phyloP scores from a whole-genome alignment of 2,113 vertebrate species.

The Anseranas semipalmata region DNA sequence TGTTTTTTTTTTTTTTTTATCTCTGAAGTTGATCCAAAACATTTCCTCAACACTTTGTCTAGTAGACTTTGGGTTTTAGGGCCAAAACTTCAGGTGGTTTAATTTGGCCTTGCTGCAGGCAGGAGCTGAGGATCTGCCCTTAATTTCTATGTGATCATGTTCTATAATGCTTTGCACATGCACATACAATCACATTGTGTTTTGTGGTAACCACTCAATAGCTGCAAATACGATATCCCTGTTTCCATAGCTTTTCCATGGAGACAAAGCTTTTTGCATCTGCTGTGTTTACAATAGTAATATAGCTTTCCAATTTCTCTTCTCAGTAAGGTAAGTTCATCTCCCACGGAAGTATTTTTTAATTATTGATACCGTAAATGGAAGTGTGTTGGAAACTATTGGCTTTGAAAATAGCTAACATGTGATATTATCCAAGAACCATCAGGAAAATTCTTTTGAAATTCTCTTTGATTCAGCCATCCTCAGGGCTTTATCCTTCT shows the following conservation, averaged over 20 bases:
- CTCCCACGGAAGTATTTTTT: constrained; percentile 60
- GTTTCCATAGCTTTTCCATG: constrained; percentile 62
- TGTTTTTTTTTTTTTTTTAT: no score
- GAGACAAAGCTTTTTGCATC: constrained; percentile 62
- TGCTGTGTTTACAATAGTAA: constrained; percentile 49
- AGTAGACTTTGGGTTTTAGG: not conserved
- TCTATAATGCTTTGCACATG: not conserved
- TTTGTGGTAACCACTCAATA: constrained; percentile 25
- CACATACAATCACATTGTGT: not conserved
- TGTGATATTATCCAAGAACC: constrained; percentile 64
- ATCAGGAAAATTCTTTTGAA: constrained; percentile 70
- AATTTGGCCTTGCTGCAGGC: not conserved
- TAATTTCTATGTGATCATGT: not conserved
- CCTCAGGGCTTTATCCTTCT: constrained; percentile 62
- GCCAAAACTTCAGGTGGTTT: not conserved
- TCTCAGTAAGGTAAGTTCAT: constrained; percentile 52
- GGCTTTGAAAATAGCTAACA: constrained; percentile 71
- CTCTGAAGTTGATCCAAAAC: constrained; percentile 2
- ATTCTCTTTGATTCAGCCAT: constrained; percentile 67
- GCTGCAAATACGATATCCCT: constrained; percentile 32
- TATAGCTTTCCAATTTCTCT: constrained; percentile 40
- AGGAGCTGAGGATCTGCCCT: not conserved
- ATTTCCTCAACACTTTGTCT: not conserved
- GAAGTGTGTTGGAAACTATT: constrained; percentile 64
- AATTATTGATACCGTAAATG: constrained; percentile 72